A percentile compares a stretch with the other conserved stretches of the same genome.
These are phyloP conservation scores for Toxonevra muliebris DNA, from an alignment of 2,888 invertebrate species.

Conservation along the genomic window DNA sequence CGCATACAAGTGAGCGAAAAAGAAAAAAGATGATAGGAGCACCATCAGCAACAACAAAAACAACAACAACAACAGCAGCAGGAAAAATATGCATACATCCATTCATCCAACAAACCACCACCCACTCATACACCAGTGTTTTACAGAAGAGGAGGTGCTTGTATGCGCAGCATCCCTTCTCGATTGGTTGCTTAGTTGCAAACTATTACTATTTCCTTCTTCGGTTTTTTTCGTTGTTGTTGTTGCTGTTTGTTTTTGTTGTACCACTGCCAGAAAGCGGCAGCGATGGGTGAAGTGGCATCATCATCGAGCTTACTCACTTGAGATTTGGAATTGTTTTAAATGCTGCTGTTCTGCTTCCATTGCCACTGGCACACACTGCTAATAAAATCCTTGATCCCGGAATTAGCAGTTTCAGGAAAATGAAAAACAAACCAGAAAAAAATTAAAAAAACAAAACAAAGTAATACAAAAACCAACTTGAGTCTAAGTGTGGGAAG, in stretches of 20 bases:
- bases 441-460: not conserved
- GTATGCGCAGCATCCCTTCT: slow-evolving; percentile 43
- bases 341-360: slow-evolving; percentile 7
- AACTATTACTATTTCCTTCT: slow-evolving; percentile 17
- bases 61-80: not conserved
- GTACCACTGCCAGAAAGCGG: slow-evolving; percentile 8
- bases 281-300: slow-evolving; percentile 16
- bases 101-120: slow-evolving; percentile 11
- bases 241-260: slow-evolving; percentile 5
- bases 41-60: not conserved
- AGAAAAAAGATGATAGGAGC: slow-evolving; percentile 26
- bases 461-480: not conserved
- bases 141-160: slow-evolving; percentile 43
- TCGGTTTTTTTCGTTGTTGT: slow-evolving; percentile 9
- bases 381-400: slow-evolving; percentile 49
- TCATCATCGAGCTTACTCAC: slow-evolving; percentile 13
- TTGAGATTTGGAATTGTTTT: slow-evolving; percentile 28
- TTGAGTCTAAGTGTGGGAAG: not conserved
- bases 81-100: not conserved
- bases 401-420: slow-evolving; percentile 52
- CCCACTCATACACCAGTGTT: not conserved
- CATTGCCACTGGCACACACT: slow-evolving; percentile 20
- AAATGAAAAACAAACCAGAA: slow-evolving; percentile 35
- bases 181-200: slow-evolving; percentile 47
- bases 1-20: slow-evolving; percentile 22